Conservation (phyloP, 2,888 invertebrate species). For the Dynastes tityus region DNA sequence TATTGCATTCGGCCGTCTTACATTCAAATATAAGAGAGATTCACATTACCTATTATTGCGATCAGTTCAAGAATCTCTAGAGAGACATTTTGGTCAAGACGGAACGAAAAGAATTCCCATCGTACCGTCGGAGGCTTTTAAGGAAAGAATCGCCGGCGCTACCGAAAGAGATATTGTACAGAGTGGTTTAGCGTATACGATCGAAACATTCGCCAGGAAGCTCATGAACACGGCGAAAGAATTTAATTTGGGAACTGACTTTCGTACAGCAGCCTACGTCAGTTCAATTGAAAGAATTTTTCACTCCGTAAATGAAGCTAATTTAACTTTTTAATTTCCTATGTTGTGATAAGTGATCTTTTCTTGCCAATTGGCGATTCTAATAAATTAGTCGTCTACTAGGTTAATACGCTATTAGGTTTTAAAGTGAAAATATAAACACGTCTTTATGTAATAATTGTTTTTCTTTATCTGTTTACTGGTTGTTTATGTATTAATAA, state of each 20-base stretch:
- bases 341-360: not conserved
- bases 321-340: constrained; percentile 72
- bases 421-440: constrained; percentile 31
- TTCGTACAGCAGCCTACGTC: constrained; percentile 58
- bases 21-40: constrained; percentile 91
- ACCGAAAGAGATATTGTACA: constrained; percentile 90
- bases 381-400: not conserved
- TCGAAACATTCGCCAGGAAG: constrained; percentile 82
- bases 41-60: constrained; percentile 84
- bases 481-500: not conserved
- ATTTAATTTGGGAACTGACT: constrained; percentile 77
- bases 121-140: constrained; percentile 79
- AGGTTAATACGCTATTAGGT: not conserved
- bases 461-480: not conserved
- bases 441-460: not conserved
- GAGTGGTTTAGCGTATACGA: constrained; percentile 88
- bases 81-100: constrained; percentile 61
- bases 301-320: constrained; percentile 56
- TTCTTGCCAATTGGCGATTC: too few species aligned
- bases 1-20: constrained; percentile 89
- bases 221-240: constrained; percentile 79
- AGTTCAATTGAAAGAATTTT: constrained; percentile 58
- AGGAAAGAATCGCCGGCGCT: constrained; percentile 81
- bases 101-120: constrained; percentile 66
- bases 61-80: constrained; percentile 74